phyloP scores from a whole-genome alignment of 2,113 vertebrate species.

The Scatophagus argus region DNA sequence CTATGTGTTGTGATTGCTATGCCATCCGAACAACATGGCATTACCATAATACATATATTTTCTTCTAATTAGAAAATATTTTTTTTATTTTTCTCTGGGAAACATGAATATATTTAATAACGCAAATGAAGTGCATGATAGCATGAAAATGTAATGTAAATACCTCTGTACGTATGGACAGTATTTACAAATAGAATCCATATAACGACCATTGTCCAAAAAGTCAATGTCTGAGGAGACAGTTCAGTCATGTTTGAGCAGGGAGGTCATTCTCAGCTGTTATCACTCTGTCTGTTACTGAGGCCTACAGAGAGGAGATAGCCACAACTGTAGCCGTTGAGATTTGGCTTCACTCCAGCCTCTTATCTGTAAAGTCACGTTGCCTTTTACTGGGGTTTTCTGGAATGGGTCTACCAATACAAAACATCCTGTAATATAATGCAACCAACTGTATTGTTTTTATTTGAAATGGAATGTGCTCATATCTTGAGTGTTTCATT shows the following conservation, averaged over 20 bases:
- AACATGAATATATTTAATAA: background rate
- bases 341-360: slow-evolving; percentile 39
- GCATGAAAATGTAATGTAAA: background rate
- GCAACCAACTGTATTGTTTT: background rate
- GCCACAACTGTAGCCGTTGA: slow-evolving; percentile 26
- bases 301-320: slow-evolving; percentile 41
- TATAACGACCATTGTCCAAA: slow-evolving; percentile 25
- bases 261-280: slow-evolving; percentile 61
- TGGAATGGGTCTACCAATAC: background rate
- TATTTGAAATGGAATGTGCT: no score
- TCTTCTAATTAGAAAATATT: background rate
- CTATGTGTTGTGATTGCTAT: background rate
- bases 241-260: slow-evolving; percentile 49
- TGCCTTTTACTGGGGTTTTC: slow-evolving; percentile 25
- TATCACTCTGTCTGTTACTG: slow-evolving; percentile 54
- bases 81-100: background rate
- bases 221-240: slow-evolving; percentile 50
- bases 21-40: background rate
- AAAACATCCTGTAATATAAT: background rate
- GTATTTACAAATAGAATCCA: slow-evolving; percentile 36
- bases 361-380: slow-evolving; percentile 59
- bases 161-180: background rate
- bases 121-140: background rate
- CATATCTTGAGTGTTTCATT: no score
- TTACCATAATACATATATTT: background rate